A percentile compares a stretch with the other conserved stretches of the same genome.
These are phyloP conservation scores for Conus canariensis DNA, from an alignment of 2,888 invertebrate genomes.

Conservation along the genomic window DNA sequence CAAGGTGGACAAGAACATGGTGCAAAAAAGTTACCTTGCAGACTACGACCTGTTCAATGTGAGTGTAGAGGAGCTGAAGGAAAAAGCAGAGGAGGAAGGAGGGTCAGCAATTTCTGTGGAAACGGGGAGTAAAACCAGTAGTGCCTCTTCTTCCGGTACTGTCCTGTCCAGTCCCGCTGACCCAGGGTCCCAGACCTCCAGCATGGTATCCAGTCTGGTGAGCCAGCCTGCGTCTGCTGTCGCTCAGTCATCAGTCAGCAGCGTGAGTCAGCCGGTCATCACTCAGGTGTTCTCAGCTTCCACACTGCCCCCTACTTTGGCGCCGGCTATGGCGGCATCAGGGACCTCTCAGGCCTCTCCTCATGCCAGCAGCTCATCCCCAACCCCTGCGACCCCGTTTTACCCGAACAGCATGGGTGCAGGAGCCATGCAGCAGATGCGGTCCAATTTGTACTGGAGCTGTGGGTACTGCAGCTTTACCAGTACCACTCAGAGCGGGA, in stretches of 20 bases:
- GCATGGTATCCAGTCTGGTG: not conserved
- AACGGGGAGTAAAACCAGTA: not conserved
- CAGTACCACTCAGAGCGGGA: constrained; percentile 65
- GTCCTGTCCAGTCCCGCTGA: not conserved
- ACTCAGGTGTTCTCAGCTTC: not conserved
- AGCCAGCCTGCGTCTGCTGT: not conserved
- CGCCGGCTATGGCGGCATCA: not conserved
- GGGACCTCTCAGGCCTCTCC: not conserved
- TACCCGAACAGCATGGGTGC: constrained; percentile 33
- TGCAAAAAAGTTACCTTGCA: not conserved
- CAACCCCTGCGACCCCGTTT: constrained; percentile 14
- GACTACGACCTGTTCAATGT: constrained; percentile 61
- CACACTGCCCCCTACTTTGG: not conserved
- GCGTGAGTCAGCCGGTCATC: constrained; percentile 11
- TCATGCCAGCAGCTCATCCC: constrained; percentile 13
- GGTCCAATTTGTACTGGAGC: constrained; percentile 64
- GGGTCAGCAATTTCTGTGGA: not conserved
- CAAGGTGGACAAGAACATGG: not conserved
- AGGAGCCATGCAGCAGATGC: constrained; percentile 49
- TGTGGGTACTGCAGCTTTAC: constrained; percentile 72
- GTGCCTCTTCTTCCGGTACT: constrained; percentile 6
- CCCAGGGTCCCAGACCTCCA: not conserved
- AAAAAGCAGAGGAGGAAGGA: constrained; percentile 16
- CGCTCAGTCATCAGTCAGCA: not conserved
- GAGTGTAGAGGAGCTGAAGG: constrained; percentile 55